Evolutionary conservation across 2,888 invertebrate genomes (phyloP), one percentile per base, ranked within the genome.

Genomic region (Drosophila buzzatii): DNA sequence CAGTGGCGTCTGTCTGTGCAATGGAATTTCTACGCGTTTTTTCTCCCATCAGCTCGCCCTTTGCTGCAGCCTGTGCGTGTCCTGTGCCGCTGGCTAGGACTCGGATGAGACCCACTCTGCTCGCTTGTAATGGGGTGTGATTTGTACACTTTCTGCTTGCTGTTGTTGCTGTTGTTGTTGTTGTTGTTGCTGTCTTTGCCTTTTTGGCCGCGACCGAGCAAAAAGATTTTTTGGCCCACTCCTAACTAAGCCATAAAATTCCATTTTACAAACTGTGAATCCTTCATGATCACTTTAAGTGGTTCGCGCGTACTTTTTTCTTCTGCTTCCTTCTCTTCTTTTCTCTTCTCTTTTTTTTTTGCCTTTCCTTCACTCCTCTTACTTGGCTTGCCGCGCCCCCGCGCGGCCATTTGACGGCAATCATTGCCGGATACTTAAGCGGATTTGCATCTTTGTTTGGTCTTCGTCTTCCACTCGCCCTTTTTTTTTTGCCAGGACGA

Each of bases 181-280:
- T 45, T 67, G 37, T 42, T 73, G 67, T 70, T 71, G 59, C 58
- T 59, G 53, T 52, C 59, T 47, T 69, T 81, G 79, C 69, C 69
- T 75, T 85, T 60, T 53, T 58, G 59, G 72, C 71, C 81, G 68
- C 60, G 77, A 44, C 44, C 63, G 27, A 41, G 49, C 16, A 33
- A 12, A 58, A 68, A 75, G 63, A 57, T 63, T 61, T 42, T 39
- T 53, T 41, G 39, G 56, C 70, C 70, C 67, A 65, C 66, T 60
- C 77, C 41, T 53, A 71, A 80, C 89, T 90, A 89, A 88, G 91
- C 91, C 86, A 90, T 92, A 90, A 91, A 91, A 91, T 86, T 90
- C 78, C 87, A 82, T 88, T 92, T 92, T 91, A 92, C 91, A 91
- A 92, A 91, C 92, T 92, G 92, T 89, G 89, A 92, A 92, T 92